Percentiles rank a stretch among this genome's conserved stretches.
These are phyloP conservation scores for Amphimallon solstitiale DNA, from an alignment of 2,888 invertebrate species.

Conservation along the genomic window DNA sequence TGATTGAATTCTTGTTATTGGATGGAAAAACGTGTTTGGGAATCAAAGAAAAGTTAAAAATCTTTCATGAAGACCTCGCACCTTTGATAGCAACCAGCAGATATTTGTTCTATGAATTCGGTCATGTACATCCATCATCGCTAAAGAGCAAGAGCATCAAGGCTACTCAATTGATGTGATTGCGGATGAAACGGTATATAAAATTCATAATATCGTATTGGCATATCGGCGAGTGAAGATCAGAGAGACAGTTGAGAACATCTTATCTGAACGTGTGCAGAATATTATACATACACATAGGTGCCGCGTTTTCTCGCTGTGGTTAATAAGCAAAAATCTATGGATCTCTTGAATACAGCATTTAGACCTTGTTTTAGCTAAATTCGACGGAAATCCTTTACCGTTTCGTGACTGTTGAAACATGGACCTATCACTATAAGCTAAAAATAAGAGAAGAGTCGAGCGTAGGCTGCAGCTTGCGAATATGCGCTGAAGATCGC, in stretches of 20 bases:
- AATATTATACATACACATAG: constrained; percentile 47
- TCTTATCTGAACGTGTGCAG: constrained; percentile 47
- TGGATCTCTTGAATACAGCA: too few relatives aligned
- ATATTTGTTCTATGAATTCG: not conserved
- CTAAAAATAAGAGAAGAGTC: not conserved
- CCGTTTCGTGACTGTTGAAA: not conserved
- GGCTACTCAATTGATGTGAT: constrained; percentile 13
- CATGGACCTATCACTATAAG: not conserved
- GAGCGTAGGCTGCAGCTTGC: not conserved
- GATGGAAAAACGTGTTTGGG: not conserved
- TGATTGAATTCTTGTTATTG: not conserved
- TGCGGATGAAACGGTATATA: constrained; percentile 47
- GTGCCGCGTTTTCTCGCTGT: constrained; percentile 39
- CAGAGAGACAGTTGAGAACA: constrained; percentile 51
- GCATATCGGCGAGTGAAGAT: constrained; percentile 51
- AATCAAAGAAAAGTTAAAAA: not conserved
- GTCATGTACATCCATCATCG: not conserved
- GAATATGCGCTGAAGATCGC: not conserved
- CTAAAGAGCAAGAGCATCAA: not conserved
- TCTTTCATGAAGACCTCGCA: not conserved
- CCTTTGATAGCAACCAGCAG: not conserved
- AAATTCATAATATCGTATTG: constrained; percentile 49
- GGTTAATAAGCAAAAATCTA: not conserved
- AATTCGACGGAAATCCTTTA: not conserved
- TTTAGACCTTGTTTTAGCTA: not conserved